Conservation (phyloP, 2,113 vertebrate species). For the Panurus biarmicus region DNA sequence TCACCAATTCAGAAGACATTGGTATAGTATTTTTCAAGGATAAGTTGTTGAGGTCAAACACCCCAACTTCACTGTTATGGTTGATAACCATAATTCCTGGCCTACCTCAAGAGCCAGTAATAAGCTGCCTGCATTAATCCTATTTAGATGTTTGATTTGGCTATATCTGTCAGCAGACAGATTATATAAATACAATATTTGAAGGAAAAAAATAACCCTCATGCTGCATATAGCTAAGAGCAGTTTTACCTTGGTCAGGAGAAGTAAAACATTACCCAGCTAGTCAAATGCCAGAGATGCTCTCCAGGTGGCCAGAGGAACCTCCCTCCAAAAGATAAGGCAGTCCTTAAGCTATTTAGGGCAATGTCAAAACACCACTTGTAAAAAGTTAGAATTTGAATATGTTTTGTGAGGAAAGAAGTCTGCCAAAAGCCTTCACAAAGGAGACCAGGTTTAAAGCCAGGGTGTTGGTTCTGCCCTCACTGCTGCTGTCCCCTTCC, state of each 20-base stretch:
- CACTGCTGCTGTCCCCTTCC: not conserved
- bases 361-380: not conserved
- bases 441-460: not conserved
- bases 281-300: not conserved
- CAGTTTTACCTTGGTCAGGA: not conserved
- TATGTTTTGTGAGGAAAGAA: not conserved
- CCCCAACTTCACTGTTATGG: not conserved
- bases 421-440: not conserved
- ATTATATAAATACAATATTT: slow-evolving; percentile 3
- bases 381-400: not conserved
- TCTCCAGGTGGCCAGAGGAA: not conserved
- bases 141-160: slow-evolving; percentile 46
- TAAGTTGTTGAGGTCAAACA: not conserved
- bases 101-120: slow-evolving; percentile 14
- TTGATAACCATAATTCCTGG: slow-evolving; percentile 14
- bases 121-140: slow-evolving; percentile 28
- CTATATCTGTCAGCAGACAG: not conserved
- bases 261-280: not conserved
- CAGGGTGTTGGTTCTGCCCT: not conserved
- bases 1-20: not conserved
- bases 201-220: not conserved
- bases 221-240: not conserved
- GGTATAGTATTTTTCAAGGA: not conserved
- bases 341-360: not conserved
- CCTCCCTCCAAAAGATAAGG: not conserved